Evolutionary conservation across 1,140 invertebrate species (phyloP).

Genomic region (Chironomus tepperi): DNA sequence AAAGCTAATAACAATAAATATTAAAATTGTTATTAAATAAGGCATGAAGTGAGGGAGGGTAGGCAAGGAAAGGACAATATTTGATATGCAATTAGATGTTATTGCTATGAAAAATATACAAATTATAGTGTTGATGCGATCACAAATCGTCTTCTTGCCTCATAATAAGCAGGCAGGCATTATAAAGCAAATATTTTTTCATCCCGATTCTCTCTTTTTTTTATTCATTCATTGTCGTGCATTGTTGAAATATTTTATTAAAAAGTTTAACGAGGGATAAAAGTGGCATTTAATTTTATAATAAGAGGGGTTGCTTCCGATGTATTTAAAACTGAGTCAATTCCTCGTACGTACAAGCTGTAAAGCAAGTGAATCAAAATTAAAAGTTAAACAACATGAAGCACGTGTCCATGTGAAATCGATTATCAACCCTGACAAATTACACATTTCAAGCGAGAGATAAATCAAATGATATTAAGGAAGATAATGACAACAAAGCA

Average conservation of each 20-base stretch:
- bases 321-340: neutral
- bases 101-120: neutral
- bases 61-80: neutral
- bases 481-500: slow-evolving; percentile 20
- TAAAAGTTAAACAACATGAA: slow-evolving; percentile 10
- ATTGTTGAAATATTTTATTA: neutral
- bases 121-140: slow-evolving; percentile 1
- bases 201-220: no score
- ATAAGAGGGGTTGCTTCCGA: neutral
- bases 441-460: neutral
- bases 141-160: neutral
- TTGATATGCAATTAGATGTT: neutral
- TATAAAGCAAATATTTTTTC: slow-evolving; percentile 18
- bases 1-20: slow-evolving; percentile 20
- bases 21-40: slow-evolving; percentile 21
- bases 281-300: slow-evolving; percentile 23
- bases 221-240: neutral
- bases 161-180: neutral
- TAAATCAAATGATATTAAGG: neutral
- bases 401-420: slow-evolving; percentile 11
- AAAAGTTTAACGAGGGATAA: neutral
- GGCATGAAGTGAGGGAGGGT: neutral
- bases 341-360: neutral
- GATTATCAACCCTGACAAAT: slow-evolving; percentile 10
- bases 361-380: neutral